These are phyloP conservation scores for Anneissia japonica DNA, from an alignment of 35 echinoderm and acorn worm genomes.

Conservation along the genomic window DNA sequence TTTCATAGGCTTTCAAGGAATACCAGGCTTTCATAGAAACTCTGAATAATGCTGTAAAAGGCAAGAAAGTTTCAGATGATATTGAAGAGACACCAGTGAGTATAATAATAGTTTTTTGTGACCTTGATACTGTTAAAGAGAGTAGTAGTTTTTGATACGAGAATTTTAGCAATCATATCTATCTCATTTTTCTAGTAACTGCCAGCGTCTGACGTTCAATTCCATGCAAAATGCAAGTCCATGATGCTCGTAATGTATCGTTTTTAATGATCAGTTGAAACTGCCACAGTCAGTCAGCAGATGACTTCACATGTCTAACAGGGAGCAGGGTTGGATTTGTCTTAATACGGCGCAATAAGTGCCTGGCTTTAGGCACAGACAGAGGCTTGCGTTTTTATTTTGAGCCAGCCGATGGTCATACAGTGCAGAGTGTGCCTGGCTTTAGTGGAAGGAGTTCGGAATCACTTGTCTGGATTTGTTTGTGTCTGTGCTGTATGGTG, in stretches of 20 bases:
- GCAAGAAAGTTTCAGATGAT: conserved; percentile 56
- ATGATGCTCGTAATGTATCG: not conserved
- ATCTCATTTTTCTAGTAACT: not conserved
- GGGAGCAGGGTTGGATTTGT: no score
- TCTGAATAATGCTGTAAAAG: conserved; percentile 60
- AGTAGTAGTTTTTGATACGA: no score
- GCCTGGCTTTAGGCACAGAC: no score
- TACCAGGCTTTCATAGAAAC: conserved; percentile 72
- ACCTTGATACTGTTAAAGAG: not conserved
- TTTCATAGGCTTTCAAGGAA: conserved; percentile 69
- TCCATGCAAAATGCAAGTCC: not conserved
- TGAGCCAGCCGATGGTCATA: no score
- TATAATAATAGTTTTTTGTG: not conserved
- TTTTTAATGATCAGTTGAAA: not conserved
- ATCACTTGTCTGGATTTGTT: no score
- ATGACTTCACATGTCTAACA: no score
- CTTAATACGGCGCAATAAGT: no score
- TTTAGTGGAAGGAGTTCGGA: no score
- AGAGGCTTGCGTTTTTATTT: no score
- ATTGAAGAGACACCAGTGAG: conserved; percentile 50
- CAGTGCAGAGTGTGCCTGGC: no score
- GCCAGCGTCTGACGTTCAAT: not conserved
- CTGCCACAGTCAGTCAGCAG: not conserved
- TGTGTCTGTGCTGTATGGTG: no score
- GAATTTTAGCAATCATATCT: not conserved